Conservation (phyloP, 2,797 vertebrate genomes). For the Salarias fasciatus region DNA sequence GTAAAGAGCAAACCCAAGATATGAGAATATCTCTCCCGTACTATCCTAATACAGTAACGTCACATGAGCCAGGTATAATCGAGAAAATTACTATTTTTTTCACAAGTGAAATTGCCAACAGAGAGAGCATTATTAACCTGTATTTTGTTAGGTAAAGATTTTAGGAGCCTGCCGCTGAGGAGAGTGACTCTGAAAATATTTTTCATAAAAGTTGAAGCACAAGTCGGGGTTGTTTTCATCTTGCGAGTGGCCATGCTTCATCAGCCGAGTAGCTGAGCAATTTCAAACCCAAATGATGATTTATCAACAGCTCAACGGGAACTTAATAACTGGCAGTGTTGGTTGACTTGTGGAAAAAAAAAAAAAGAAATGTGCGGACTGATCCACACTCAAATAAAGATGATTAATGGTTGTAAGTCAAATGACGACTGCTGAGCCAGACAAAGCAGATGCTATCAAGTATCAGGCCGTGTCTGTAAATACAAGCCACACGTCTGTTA, state of each 20-base stretch:
- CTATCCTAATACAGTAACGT: conserved; percentile 2
- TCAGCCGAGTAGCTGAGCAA: conserved; percentile 19
- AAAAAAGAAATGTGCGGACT: background rate
- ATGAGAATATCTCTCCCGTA: conserved; percentile 12
- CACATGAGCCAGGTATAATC: conserved; percentile 9
- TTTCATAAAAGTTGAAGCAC: conserved; percentile 26
- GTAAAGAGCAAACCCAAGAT: conserved; percentile 11
- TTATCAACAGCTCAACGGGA: conserved; percentile 20
- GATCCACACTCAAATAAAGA: background rate
- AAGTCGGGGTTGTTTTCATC: conserved; percentile 35
- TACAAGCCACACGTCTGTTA: no score
- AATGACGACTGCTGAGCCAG: no score
- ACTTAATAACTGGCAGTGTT: background rate
- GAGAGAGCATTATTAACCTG: background rate
- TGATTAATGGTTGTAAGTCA: background rate
- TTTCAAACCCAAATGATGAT: conserved; percentile 40
- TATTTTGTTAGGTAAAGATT: background rate
- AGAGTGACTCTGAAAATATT: conserved; percentile 6
- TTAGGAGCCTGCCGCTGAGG: background rate
- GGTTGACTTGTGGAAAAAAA: background rate
- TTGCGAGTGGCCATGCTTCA: conserved; percentile 19
- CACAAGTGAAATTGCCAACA: background rate
- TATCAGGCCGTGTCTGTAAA: no score
- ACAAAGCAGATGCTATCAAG: no score
- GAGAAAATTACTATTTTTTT: background rate